Evolutionary conservation across 2,113 vertebrate genomes (phyloP).

Genomic region (Nerophis lumbriciformis): DNA sequence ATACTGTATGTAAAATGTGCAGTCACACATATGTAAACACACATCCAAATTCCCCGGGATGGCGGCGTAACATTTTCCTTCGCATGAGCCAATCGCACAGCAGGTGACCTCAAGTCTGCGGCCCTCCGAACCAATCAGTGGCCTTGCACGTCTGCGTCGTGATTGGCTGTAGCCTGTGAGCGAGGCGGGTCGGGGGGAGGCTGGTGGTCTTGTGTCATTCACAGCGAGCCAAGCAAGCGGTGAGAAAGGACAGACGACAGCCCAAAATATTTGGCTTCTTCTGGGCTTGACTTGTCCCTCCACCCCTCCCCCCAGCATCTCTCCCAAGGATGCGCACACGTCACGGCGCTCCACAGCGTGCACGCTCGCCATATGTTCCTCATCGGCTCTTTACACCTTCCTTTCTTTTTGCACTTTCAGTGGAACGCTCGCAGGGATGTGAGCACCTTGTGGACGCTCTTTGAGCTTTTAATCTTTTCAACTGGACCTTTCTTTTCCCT

Average conservation of each 20-base stretch:
- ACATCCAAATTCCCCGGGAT: background rate
- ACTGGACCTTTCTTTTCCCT: slow-evolving; percentile 27
- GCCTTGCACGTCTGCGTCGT: slow-evolving; percentile 33
- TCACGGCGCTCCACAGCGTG: slow-evolving; percentile 15
- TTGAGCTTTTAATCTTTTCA: background rate
- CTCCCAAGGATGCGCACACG: background rate
- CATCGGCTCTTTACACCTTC: slow-evolving; percentile 23
- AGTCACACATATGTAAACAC: slow-evolving; percentile 7
- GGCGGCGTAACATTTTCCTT: slow-evolving; percentile 30
- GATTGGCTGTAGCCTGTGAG: slow-evolving; percentile 77
- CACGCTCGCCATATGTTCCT: slow-evolving; percentile 42
- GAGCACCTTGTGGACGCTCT: slow-evolving; percentile 2
- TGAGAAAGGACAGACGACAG: slow-evolving; percentile 43
- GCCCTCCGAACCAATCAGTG: slow-evolving; percentile 71
- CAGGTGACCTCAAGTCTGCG: slow-evolving; percentile 54
- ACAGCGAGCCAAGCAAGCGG: slow-evolving; percentile 49
- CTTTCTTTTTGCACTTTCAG: slow-evolving; percentile 9
- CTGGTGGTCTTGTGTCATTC: slow-evolving; percentile 50
- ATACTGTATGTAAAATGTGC: slow-evolving; percentile 1
- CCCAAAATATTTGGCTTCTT: slow-evolving; percentile 68
- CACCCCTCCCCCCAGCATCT: slow-evolving; percentile 27
- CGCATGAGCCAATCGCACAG: slow-evolving; percentile 51
- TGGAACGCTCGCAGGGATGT: slow-evolving; percentile 25
- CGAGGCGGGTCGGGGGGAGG: slow-evolving; percentile 57
- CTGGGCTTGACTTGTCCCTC: slow-evolving; percentile 72